These are phyloP conservation scores for Melanogrammus aeglefinus DNA, from an alignment of 2,797 vertebrate species.

Conservation along the genomic window DNA sequence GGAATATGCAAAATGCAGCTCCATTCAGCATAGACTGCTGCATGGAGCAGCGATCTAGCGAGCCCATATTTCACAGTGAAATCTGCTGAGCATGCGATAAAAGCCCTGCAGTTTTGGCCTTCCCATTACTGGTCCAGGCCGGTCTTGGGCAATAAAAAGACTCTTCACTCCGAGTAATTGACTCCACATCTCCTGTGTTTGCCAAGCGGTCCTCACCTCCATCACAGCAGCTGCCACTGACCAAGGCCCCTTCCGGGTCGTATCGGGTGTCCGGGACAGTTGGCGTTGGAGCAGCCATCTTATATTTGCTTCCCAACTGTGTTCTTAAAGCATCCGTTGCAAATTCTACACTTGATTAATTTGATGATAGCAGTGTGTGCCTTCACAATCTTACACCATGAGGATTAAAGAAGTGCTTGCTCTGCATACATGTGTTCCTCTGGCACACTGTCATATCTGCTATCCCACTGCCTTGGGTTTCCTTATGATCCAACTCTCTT, in stretches of 20 bases:
- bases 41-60: constrained; percentile 35
- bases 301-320: too few relatives aligned
- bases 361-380: too few relatives aligned
- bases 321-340: too few relatives aligned
- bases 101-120: constrained; percentile 53
- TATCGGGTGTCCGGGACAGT: too few relatives aligned
- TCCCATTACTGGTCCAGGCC: constrained; percentile 63
- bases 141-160: constrained; percentile 62
- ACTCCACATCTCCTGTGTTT: constrained; percentile 53
- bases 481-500: background rate
- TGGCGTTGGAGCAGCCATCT: too few relatives aligned
- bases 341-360: too few relatives aligned
- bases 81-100: constrained; percentile 69
- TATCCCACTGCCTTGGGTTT: background rate
- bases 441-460: background rate
- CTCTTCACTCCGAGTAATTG: constrained; percentile 69
- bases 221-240: background rate
- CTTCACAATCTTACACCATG: too few relatives aligned
- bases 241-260: background rate
- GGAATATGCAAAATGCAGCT: too few relatives aligned
- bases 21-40: constrained; percentile 17
- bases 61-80: constrained; percentile 69
- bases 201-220: constrained; percentile 44
- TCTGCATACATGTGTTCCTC: background rate
- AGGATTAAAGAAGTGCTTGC: background rate